Evolutionary conservation across 2,113 vertebrate genomes (phyloP).

Genomic region (Dromas ardeola): DNA sequence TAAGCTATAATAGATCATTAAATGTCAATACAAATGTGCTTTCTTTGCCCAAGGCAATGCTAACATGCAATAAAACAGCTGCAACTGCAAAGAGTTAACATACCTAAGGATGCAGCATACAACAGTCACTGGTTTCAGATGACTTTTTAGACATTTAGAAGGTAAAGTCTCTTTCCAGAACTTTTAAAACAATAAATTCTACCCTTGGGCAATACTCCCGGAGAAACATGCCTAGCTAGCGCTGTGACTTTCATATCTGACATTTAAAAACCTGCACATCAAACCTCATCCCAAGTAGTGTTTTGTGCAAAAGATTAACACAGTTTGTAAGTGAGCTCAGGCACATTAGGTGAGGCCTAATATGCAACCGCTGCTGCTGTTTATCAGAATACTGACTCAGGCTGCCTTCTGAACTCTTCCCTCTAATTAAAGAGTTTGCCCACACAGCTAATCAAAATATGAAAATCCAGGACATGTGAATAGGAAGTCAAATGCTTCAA

Average conservation of each 20-base stretch:
- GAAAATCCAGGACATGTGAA: slow-evolving; percentile 15
- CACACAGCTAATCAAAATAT: slow-evolving; percentile 61
- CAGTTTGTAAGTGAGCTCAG: background rate
- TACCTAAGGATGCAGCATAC: background rate
- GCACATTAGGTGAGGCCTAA: background rate
- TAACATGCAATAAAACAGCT: slow-evolving; percentile 26
- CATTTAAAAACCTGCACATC: background rate
- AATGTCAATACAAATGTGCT: slow-evolving; percentile 27
- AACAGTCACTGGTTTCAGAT: background rate
- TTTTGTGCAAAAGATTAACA: background rate
- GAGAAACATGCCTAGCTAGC: background rate
- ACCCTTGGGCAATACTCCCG: background rate
- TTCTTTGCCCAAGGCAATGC: slow-evolving; percentile 33
- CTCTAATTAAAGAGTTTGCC: slow-evolving; percentile 44
- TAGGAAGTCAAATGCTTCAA: slow-evolving; percentile 13
- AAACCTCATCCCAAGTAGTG: background rate
- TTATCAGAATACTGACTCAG: background rate
- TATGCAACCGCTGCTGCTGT: background rate
- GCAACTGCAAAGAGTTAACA: background rate
- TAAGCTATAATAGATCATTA: slow-evolving; percentile 54
- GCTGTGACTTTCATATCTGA: background rate
- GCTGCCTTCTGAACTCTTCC: slow-evolving; percentile 44
- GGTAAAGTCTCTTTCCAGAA: background rate
- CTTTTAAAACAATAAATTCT: background rate
- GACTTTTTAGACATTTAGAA: background rate